Evolutionary conservation across 2,113 vertebrate genomes (phyloP).

Genomic region (Rhinolophus ferrumequinum): DNA sequence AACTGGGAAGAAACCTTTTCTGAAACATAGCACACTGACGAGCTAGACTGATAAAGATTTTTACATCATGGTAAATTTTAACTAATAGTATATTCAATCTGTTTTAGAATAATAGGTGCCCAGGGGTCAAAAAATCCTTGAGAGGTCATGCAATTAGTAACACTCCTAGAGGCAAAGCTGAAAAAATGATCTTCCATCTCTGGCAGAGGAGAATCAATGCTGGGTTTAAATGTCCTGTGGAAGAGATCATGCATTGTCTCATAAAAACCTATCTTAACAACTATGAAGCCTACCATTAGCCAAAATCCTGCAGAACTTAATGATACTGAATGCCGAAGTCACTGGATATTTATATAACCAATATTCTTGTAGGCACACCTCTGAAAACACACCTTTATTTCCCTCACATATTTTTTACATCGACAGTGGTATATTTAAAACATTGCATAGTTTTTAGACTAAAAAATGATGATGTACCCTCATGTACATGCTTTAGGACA

Average conservation of each 20-base stretch:
- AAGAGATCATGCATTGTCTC: background rate
- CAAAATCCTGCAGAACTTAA: constrained; percentile 4
- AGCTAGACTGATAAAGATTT: background rate
- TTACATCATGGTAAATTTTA: background rate
- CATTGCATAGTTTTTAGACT: constrained; percentile 83
- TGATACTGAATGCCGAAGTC: background rate
- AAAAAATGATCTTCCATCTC: background rate
- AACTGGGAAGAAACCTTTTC: background rate
- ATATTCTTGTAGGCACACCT: background rate
- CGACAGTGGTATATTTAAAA: background rate
- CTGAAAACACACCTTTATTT: background rate
- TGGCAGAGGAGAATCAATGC: constrained; percentile 6
- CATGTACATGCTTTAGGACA: constrained; percentile 73
- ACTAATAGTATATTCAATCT: background rate
- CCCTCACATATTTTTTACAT: background rate
- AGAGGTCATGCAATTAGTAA: background rate
- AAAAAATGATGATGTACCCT: constrained; percentile 65
- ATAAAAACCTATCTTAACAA: background rate
- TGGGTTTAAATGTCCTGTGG: background rate
- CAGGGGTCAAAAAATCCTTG: background rate
- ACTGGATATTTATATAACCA: background rate
- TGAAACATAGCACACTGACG: background rate
- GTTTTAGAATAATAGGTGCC: background rate
- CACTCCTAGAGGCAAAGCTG: background rate
- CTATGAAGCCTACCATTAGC: background rate